These are phyloP conservation scores for Diprion similis DNA, from an alignment of 1,140 invertebrate genomes.

Conservation along the genomic window DNA sequence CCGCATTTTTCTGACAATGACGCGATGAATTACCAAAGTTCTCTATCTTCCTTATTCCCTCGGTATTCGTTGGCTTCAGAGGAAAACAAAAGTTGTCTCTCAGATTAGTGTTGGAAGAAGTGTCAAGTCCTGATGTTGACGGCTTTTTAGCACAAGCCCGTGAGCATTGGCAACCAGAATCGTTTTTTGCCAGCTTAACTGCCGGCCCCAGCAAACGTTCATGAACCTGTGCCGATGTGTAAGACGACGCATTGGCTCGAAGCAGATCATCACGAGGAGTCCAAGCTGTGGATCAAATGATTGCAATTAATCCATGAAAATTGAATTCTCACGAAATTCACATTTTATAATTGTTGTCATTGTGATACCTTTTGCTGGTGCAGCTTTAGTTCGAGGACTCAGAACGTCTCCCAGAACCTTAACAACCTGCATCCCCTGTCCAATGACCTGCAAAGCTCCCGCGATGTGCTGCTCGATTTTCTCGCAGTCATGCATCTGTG, in stretches of 20 bases:
- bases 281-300: not conserved
- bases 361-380: no score
- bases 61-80: not conserved
- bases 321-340: not conserved
- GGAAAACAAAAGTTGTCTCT: not conserved
- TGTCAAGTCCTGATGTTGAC: no score
- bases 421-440: not conserved
- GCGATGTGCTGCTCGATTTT: not conserved
- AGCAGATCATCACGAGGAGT: not conserved
- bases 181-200: not conserved
- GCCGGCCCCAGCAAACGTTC: not conserved
- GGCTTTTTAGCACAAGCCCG: no score
- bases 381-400: not conserved
- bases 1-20: not conserved
- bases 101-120: no score
- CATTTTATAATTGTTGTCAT: no score
- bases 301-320: not conserved
- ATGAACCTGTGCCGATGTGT: not conserved
- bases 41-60: not conserved
- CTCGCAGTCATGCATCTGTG: not conserved
- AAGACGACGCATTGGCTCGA: no score
- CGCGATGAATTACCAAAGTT: not conserved
- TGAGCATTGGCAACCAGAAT: not conserved
- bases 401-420: not conserved
- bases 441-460: not conserved